Base-by-base conservation (phyloP, 2,888 invertebrate genomes). In the Siphonodentalium dalli region DNA sequence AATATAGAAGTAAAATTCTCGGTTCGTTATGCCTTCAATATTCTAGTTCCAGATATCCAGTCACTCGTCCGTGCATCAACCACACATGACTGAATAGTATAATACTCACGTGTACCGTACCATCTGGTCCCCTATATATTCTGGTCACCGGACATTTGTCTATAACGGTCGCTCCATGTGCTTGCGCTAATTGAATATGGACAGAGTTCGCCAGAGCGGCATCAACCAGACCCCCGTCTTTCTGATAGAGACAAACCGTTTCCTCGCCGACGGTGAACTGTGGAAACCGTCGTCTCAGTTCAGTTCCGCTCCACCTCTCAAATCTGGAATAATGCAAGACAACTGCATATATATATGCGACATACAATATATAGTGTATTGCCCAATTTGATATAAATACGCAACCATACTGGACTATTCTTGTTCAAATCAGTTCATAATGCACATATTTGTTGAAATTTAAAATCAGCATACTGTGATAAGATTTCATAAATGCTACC, bases 161-260 rank as follows among this genome's bases (percentile, higher is more conserved):
- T 5, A 75, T 41, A 39, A 79, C 59, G 9, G 67, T 60, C 0
- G 78, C 78, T 0, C 79, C 79, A 29, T 69, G 55, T 1, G 71
- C 74, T 28, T 66, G 47, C 20, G 79, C 78, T 9, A 79, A 66
- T 58, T 79, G 79, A 9, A 74, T 49, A 53, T 79, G 79, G 2
- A 72, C 66, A 24, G 77, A 65, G 49, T 78, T 79, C 6, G 62
- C 75, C 49, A 70, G 45, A 6, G 75, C 78, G 1, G 79, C 79
- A 50, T 79, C 77, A 11, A 78, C 79, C 1, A 79, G 59, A 0
- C 79, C 79, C 3, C 72, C 74, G 45, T 76, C 75, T 28, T 68
- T 64, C 60, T 79, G 75, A 54, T 66, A 77, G 15, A 78, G 54
- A 3, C 69, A 73, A 21, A 65, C 56, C 29, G 63, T 61, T 2